Evolutionary conservation across 1,140 invertebrate species (phyloP), one percentile per base, ranked within the genome.

Genomic region (Myzus persicae): DNA sequence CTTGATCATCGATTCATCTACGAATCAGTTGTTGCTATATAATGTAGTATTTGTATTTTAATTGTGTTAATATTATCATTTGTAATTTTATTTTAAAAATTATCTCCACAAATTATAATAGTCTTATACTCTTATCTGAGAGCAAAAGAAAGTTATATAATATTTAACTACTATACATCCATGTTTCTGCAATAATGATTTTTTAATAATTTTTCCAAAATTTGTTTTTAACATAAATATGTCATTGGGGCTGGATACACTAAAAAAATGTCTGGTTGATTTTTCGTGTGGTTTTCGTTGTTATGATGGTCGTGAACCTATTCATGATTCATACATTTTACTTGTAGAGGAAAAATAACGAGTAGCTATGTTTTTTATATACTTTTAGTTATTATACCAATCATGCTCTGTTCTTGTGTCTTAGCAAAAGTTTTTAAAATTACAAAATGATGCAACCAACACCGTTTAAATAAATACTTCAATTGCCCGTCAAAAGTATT

Each of bases 1-100:
- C 42, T 87, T 8, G 85, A 36, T 87, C 24, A 46, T 44, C 11
- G 31, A 67, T 44, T 44, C 38, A 42, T 42, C 22, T 44, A 44
- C 14, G 2, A 31, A n/a, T 85, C 38, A 42, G 26, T 85, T 31
- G 31, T 85, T 44, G 24, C n/a, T 44, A 42, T 44, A 42, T 44
- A 85, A 85, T 44, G 24, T 20, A 44, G n/a, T n/a, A 85, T 85
- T 42, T 85, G 26, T 85, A 18, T 44, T 85, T 44, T 85, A 84
- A 84, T 84, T 84, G 82, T 40, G 42, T 40, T 44, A 85, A 14
- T 85, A 31, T 44, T 44, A 85, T 85, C 38, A 76, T 85, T 85
- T 85, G 26, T 85, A 85, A 85, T 85, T 85, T 46, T 44, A 26
- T 85, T 31, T 42, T 44, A 85, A 31, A 44, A 85, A 44, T 85